These are phyloP conservation scores for Crocallis elinguaria DNA, from an alignment of 2,888 invertebrate species.

Conservation along the genomic window DNA sequence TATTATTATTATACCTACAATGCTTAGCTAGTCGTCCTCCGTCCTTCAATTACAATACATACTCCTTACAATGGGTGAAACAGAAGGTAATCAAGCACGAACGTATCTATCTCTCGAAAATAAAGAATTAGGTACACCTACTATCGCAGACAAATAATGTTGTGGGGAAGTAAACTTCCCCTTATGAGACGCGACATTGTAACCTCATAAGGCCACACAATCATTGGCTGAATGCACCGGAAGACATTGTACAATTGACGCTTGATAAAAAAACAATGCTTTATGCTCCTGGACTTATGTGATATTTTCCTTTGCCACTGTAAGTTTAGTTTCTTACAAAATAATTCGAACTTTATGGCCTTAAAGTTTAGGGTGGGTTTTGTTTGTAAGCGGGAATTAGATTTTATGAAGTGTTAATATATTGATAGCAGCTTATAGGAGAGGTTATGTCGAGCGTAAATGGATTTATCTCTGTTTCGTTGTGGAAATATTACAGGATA, in stretches of 20 bases:
- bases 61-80: too few species aligned
- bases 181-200: conserved; percentile 6
- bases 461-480: conserved; percentile 28
- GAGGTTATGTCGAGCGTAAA: conserved; percentile 20
- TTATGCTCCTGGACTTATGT: background rate
- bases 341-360: conserved; percentile 1
- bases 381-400: background rate
- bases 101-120: too few species aligned
- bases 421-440: too few species aligned
- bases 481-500: conserved; percentile 14
- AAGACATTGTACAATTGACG: conserved; percentile 31
- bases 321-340: background rate
- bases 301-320: background rate
- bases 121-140: too few species aligned
- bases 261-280: background rate
- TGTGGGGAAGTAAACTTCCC: too few species aligned
- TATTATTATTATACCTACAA: too few species aligned
- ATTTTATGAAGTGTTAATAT: conserved; percentile 31
- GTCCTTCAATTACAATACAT: too few species aligned
- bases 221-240: conserved; percentile 28
- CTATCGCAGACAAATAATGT: too few species aligned
- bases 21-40: too few species aligned
- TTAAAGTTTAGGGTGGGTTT: background rate
- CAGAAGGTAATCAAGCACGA: too few species aligned
- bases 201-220: conserved; percentile 2